Evolutionary conservation across 2,888 invertebrate species (phyloP).

Genomic region (Eurois occulta): DNA sequence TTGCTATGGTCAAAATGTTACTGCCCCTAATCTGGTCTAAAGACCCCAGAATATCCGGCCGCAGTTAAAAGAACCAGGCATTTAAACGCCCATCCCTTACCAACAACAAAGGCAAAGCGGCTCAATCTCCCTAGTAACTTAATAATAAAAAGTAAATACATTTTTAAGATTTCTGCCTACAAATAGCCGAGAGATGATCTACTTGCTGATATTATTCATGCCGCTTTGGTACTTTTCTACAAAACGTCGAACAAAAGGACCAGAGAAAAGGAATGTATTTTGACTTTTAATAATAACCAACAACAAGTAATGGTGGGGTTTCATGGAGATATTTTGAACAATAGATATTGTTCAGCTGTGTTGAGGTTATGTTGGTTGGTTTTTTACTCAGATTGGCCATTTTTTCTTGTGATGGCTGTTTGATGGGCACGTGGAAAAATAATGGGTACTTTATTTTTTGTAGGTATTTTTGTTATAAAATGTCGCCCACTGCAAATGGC

Average conservation of each 20-base stretch:
- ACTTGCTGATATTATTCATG: conserved; percentile 56
- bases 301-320: conserved; percentile 46
- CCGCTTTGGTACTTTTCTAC: conserved; percentile 37
- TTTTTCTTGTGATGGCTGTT: conserved; percentile 33
- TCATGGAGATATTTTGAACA: conserved; percentile 40
- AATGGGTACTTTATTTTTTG: conserved; percentile 38
- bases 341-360: conserved; percentile 39
- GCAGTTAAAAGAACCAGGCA: conserved; percentile 21
- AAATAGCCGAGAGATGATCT: conserved; percentile 52
- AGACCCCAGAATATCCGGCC: neutral
- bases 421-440: conserved; percentile 48
- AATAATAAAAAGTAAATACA: conserved; percentile 56
- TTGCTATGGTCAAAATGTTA: conserved; percentile 12
- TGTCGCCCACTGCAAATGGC: conserved; percentile 10
- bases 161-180: conserved; percentile 50
- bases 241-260: conserved; percentile 50
- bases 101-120: conserved; percentile 24
- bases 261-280: conserved; percentile 42
- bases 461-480: conserved; percentile 31
- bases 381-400: conserved; percentile 41
- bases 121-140: conserved; percentile 51
- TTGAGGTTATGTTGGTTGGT: conserved; percentile 28
- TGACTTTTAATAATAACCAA: conserved; percentile 55
- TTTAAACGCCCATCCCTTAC: conserved; percentile 20
- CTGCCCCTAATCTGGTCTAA: conserved; percentile 10